phyloP scores from a whole-genome alignment of 2,797 vertebrate species.

The Eulemur mongoz region DNA sequence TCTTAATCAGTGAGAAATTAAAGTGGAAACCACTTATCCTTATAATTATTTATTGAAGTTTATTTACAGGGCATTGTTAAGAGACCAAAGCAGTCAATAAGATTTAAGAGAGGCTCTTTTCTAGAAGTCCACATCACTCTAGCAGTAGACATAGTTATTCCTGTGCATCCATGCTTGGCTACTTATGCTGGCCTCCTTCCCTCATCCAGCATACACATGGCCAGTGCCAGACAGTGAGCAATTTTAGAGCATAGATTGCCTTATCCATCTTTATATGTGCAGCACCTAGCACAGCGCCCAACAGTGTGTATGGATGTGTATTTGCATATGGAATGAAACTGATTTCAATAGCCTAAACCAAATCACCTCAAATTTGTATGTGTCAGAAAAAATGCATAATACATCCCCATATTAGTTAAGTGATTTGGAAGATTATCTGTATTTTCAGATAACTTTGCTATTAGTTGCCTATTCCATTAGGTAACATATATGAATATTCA shows the following conservation, averaged over 20 bases:
- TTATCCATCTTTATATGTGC: background rate
- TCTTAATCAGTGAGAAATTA: constrained; percentile 40
- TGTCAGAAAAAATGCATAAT: background rate
- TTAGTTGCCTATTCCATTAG: background rate
- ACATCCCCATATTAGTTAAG: background rate
- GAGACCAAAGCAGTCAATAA: background rate
- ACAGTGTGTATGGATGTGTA: accelerated
- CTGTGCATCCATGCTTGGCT: background rate
- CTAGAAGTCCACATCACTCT: background rate
- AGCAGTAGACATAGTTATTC: background rate
- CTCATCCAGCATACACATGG: background rate
- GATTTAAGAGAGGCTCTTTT: background rate
- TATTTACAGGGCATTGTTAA: background rate
- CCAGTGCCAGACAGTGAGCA: background rate
- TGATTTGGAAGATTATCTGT: background rate
- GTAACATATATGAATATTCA: background rate
- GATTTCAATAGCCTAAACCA: background rate
- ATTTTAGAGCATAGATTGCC: background rate
- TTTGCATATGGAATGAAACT: background rate
- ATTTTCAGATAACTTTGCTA: background rate
- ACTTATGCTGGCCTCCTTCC: background rate
- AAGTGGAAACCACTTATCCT: background rate
- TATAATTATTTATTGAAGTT: background rate
- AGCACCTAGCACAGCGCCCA: background rate
- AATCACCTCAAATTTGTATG: background rate